A percentile compares a stretch with the other conserved stretches of the same genome.
Evolutionary conservation across 2,797 vertebrate species (phyloP).

Genomic region (Gymnoscopelus microlampas): DNA sequence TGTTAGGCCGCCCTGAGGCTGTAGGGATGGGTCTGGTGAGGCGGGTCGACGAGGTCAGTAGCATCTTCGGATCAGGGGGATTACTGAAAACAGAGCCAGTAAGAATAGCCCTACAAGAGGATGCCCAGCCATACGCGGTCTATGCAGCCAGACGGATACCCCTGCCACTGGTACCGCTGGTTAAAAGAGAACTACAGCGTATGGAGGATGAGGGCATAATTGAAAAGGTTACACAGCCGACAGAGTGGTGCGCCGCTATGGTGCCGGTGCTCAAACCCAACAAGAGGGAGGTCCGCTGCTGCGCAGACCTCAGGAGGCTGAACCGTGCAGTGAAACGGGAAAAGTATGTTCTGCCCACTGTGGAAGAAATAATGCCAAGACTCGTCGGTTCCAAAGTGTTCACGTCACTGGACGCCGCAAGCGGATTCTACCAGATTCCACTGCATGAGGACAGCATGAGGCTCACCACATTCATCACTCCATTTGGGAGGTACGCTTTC

Average conservation of each 20-base stretch:
- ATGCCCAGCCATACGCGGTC: conserved; percentile 12
- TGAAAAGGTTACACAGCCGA: conserved; percentile 30
- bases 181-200: conserved; percentile 23
- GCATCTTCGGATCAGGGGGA: conserved; percentile 14
- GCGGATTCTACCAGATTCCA: conserved; percentile 28
- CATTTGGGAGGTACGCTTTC: conserved; percentile 25
- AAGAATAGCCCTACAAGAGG: conserved; percentile 23
- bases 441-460: conserved; percentile 13
- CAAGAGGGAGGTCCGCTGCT: conserved; percentile 1
- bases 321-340: conserved; percentile 4
- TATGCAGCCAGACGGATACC: conserved; percentile 23
- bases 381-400: conserved; percentile 2
- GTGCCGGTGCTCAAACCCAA: conserved; percentile 25
- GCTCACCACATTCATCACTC: conserved; percentile 32
- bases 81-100: conserved; percentile 34
- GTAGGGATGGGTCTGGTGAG: conserved; percentile 16
- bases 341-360: conserved; percentile 8
- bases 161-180: conserved; percentile 5
- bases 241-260: conserved; percentile 27
- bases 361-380: conserved; percentile 13
- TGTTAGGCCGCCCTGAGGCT: conserved; percentile 10
- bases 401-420: conserved; percentile 22
- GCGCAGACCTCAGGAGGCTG: conserved; percentile 11
- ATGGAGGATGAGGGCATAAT: conserved; percentile 33
- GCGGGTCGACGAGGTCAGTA: conserved; percentile 10